phyloP scores from a whole-genome alignment of 2,113 vertebrate species.

The Hirundichthys speculiger region DNA sequence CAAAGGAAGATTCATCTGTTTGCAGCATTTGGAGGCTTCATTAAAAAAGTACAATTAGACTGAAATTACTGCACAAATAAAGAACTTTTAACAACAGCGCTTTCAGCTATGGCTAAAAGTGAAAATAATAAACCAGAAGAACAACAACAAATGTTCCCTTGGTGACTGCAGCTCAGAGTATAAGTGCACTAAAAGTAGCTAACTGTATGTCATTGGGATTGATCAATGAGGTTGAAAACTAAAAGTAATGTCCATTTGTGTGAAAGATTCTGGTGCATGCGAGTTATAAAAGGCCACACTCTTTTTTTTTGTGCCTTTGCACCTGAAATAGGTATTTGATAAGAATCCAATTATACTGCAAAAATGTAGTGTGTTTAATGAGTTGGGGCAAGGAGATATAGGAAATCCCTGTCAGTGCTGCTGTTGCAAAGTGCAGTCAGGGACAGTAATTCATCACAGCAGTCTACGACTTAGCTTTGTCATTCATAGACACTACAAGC shows the following conservation, averaged over 20 bases:
- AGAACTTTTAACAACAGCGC: no score
- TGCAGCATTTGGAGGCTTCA: no score
- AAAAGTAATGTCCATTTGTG: neutral
- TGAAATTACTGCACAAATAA: no score
- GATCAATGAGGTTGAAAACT: neutral
- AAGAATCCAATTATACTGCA: conserved; percentile 40
- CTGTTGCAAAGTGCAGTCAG: conserved; percentile 36
- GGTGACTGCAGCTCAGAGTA: no score
- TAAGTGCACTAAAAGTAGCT: no score
- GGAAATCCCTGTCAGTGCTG: conserved; percentile 23
- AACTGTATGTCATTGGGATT: no score
- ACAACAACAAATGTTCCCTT: no score
- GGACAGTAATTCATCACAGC: conserved; percentile 33
- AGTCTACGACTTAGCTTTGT: conserved; percentile 7
- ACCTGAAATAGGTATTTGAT: conserved; percentile 31
- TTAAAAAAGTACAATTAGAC: no score
- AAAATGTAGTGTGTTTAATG: conserved; percentile 15
- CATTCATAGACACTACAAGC: no score
- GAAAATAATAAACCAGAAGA: no score
- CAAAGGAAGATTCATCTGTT: neutral
- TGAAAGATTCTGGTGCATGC: neutral
- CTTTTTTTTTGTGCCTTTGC: neutral
- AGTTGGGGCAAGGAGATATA: conserved; percentile 16
- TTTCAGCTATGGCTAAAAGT: no score
- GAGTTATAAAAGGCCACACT: neutral